A percentile compares a stretch with the other conserved stretches of the same genome.
Evolutionary conservation across 2,113 vertebrate species (phyloP).

Genomic region (Oceanites oceanicus): DNA sequence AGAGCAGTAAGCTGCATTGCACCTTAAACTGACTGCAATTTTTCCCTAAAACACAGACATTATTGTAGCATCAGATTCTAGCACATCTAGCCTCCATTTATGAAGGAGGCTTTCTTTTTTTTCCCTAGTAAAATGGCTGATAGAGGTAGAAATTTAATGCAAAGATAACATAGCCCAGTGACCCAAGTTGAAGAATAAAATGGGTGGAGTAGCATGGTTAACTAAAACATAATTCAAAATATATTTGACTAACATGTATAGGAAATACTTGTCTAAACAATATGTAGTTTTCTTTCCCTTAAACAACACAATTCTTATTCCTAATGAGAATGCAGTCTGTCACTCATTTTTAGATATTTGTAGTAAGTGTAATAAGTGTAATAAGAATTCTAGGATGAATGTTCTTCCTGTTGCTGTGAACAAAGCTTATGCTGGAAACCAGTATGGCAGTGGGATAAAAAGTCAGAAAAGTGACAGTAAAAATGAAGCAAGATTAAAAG

Average conservation of each 20-base stretch:
- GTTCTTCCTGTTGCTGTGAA: background rate
- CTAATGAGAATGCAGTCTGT: background rate
- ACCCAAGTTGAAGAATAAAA: background rate
- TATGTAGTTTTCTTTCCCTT: background rate
- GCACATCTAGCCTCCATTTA: background rate
- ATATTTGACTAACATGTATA: background rate
- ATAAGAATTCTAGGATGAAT: background rate
- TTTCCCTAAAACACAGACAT: background rate
- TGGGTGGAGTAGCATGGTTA: background rate
- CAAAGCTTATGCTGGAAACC: background rate
- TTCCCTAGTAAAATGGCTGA: background rate
- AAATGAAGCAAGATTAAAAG: background rate
- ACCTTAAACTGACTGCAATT: background rate
- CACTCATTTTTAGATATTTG: background rate
- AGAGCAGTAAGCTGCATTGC: background rate
- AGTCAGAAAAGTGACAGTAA: background rate
- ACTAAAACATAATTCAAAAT: background rate
- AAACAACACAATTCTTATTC: background rate
- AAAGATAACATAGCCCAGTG: background rate
- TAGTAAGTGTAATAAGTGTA: background rate
- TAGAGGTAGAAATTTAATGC: background rate
- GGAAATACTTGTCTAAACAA: background rate
- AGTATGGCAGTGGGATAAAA: background rate
- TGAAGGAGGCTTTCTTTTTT: background rate
- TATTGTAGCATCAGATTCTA: background rate